Percentiles rank a stretch among this genome's conserved stretches.
These are phyloP conservation scores for Rhynchonema sp. DNA, from an alignment of 2,888 invertebrate species.

Conservation along the genomic window DNA sequence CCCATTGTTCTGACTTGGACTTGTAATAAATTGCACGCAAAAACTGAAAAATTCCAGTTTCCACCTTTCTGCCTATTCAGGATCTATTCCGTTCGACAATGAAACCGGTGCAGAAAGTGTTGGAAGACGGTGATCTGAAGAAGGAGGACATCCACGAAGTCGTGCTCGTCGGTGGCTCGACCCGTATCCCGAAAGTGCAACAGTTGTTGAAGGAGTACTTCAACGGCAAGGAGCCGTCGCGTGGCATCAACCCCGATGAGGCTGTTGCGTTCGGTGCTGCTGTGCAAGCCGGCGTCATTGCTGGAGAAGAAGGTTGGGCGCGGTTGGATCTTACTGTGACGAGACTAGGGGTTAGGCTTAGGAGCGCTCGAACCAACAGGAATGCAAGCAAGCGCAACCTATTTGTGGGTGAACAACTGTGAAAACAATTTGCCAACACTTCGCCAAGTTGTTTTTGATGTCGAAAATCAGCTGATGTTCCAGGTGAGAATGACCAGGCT, in stretches of 20 bases:
- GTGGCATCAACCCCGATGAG: conserved; percentile 96
- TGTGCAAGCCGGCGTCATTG: conserved; percentile 91
- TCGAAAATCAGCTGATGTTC: too few species aligned
- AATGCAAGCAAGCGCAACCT: too few species aligned
- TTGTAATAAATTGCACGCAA: too few species aligned
- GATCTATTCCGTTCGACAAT: conserved; percentile 57
- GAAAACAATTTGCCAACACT: neutral
- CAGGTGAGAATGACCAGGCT: too few species aligned
- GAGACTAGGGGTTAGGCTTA: too few species aligned
- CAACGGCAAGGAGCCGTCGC: conserved; percentile 87
- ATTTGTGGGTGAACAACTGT: too few species aligned
- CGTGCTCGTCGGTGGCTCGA: conserved; percentile 93
- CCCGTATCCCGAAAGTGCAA: conserved; percentile 91
- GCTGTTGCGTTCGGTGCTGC: conserved; percentile 97
- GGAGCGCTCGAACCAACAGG: too few species aligned
- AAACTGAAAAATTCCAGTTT: too few species aligned
- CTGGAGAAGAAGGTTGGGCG: conserved; percentile 59
- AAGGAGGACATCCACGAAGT: conserved; percentile 96
- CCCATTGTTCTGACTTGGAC: too few species aligned
- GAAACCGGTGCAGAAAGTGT: conserved; percentile 69
- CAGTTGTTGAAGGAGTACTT: conserved; percentile 48
- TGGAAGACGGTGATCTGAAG: conserved; percentile 97
- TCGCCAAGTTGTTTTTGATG: too few species aligned
- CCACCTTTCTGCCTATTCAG: too few species aligned
- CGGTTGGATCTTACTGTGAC: too few species aligned